Base-by-base conservation (phyloP, 2,113 vertebrate species). In the Piprites chloris region DNA sequence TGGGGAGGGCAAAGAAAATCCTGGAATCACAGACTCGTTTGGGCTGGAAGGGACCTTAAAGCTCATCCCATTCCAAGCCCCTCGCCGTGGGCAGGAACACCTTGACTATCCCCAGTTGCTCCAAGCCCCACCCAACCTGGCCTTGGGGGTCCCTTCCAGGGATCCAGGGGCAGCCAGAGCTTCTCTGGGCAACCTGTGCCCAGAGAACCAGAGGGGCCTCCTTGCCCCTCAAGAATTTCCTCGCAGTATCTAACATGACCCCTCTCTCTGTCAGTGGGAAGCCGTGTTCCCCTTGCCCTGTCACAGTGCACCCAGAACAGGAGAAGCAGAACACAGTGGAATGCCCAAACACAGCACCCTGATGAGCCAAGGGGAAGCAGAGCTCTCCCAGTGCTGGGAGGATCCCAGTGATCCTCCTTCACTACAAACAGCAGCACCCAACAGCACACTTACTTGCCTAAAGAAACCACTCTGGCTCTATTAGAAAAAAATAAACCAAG, bases 11-110 rank as follows among this genome's bases (percentile, higher is more conserved):
- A 22, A 12, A 66, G 28, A 24, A 47, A 35, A 39, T 3, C n/a
- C 1, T 0, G 19, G 59, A 13, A 6, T 3, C 18, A 15, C 69
- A 23, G 50, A 7, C 10, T 1, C 12, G 24, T 1, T 5, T 0
- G 8, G 50, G n/a, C 1, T 5, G 9, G 42, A 9, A 13, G 71
- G 24, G 35, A 13, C 10, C 41, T 39, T 0, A 8, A 23, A 26
- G 49, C 20, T 19, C 39, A 5, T 3, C 61, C 26, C 28, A 11
- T 5, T 4, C 23, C 59, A n/a, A 30, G 6, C 2, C 24, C 69
- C 11, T 39, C n/a, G 41, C n/a, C 49, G 5, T 1, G 22, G 58
- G 9, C 49, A 39, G 35, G 20, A 14, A 30, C 49, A 30, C 24
- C 9, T 67, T 2, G 39, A 24, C 41, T 2, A 1, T 0, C 4